A percentile compares a stretch with the other conserved stretches of the same genome.
These are phyloP conservation scores for Panulirus ornatus DNA, from an alignment of 1,140 invertebrate genomes.

Conservation along the genomic window DNA sequence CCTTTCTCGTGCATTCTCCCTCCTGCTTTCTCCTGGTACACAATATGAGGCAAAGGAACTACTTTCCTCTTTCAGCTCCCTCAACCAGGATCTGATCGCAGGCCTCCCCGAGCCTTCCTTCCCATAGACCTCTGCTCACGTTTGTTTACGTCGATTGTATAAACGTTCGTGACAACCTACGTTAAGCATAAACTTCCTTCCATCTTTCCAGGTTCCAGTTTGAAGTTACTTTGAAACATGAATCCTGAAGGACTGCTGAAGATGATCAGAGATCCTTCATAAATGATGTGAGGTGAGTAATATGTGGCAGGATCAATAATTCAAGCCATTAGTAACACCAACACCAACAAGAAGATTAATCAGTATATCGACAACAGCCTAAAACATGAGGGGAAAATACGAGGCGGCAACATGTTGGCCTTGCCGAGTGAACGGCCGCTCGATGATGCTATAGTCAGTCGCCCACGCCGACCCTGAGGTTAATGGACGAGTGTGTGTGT, in stretches of 20 bases:
- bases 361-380: no score
- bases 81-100: not conserved
- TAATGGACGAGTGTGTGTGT: no score
- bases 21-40: not conserved
- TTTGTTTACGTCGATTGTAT: no score
- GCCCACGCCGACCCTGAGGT: no score
- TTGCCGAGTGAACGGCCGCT: not conserved
- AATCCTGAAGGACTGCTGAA: not conserved
- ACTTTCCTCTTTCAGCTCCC: not conserved
- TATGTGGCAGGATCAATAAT: not conserved
- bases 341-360: no score
- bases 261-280: not conserved
- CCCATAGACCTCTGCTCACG: not conserved
- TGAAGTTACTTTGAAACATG: not conserved
- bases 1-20: not conserved
- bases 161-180: no score
- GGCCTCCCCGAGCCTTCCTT: not conserved
- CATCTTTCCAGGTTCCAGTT: not conserved
- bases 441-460: no score
- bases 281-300: not conserved
- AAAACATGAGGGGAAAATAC: no score
- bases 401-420: not conserved
- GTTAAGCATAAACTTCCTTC: not conserved
- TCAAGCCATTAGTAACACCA: no score
- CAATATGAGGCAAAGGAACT: not conserved